Base-by-base conservation (phyloP, 1,140 invertebrate genomes). In the Ips nitidus region DNA sequence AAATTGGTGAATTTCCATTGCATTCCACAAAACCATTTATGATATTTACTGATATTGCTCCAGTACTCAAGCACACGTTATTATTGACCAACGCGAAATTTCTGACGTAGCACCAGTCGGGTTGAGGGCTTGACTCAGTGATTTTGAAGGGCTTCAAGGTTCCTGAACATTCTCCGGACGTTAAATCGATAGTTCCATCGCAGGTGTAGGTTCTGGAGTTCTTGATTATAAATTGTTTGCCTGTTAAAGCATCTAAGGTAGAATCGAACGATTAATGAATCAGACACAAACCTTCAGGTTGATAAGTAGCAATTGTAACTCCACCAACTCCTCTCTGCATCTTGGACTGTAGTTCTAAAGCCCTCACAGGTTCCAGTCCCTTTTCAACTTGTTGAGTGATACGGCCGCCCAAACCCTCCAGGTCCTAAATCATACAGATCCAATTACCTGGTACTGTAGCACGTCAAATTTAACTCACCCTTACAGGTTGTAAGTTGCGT, bases 281-380 rank as follows among this genome's bases (percentile, higher is more conserved):
- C n/a, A 8, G 41, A 57, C 36, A 50, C 8, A 62, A 50, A 69
- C 66, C 66, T 59, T 41, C 22, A 50, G 66, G 71, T 41, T 52
- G 52, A 64, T 67, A 40, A 36, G 61, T 72, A 37, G 41, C 63
- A 41, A 72, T 58, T 6, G 71, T 72, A 8, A 38, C 41, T 22
- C 71, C 71, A 8, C 71, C 71, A 5, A 72, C 57, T 38, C 71
- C 71, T 61, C 69, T 52, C 41, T 37, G 68, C 66, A 72, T 64
- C 52, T 58, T 68, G 4, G 47, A 42, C 8, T 60, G 68, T 1
- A 72, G 8, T 60, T 63, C 66, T 8, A 72, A 22, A 4, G 71
- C 71, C 52, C 71, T 58, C 0, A 72, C 71, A 43, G 71, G 71
- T 22, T 72, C 66, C 7, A 72, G 41, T 52, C 53, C 52, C 45